Percentiles rank a stretch among this genome's conserved stretches.
phyloP scores from a whole-genome alignment of 2,888 invertebrate species.

The Epinotia bilunana region DNA sequence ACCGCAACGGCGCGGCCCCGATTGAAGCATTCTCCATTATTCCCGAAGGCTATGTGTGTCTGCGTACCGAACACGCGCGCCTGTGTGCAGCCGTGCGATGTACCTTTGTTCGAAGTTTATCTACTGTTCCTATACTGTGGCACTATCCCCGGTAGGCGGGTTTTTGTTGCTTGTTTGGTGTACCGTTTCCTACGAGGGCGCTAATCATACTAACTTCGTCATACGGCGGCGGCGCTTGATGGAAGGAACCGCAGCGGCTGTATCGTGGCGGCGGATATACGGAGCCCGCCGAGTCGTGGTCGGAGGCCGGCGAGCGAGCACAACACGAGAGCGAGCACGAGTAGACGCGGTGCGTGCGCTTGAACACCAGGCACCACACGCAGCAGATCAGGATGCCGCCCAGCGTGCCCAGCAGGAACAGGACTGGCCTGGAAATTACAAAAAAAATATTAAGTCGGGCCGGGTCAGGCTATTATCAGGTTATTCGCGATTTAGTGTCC shows the following conservation, averaged over 20 bases:
- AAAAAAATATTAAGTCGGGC: background rate
- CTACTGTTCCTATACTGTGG: too few relatives aligned
- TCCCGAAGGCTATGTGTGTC: too few relatives aligned
- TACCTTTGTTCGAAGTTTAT: too few relatives aligned
- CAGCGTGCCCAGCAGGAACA: conserved; percentile 88
- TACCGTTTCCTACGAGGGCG: too few relatives aligned
- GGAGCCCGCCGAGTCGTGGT: conserved; percentile 91
- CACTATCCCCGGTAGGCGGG: too few relatives aligned
- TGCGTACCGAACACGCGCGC: too few relatives aligned
- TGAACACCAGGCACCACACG: conserved; percentile 83
- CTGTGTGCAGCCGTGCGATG: too few relatives aligned
- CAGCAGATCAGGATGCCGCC: conserved; percentile 88
- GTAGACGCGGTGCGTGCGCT: conserved; percentile 62
- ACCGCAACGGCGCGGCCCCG: too few relatives aligned
- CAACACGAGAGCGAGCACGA: conserved; percentile 75
- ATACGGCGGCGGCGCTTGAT: conserved; percentile 93
- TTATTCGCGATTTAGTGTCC: too few relatives aligned
- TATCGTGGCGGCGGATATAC: conserved; percentile 93
- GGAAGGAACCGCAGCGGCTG: conserved; percentile 92
- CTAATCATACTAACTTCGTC: conserved; percentile 87
- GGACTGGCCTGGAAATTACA: conserved; percentile 83
- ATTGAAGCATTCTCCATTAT: too few relatives aligned
- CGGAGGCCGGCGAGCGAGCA: conserved; percentile 82
- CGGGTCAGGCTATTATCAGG: background rate
- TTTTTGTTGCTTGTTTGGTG: too few relatives aligned